Conservation (phyloP, 2,797 vertebrate genomes). For the Chelon labrosus region DNA sequence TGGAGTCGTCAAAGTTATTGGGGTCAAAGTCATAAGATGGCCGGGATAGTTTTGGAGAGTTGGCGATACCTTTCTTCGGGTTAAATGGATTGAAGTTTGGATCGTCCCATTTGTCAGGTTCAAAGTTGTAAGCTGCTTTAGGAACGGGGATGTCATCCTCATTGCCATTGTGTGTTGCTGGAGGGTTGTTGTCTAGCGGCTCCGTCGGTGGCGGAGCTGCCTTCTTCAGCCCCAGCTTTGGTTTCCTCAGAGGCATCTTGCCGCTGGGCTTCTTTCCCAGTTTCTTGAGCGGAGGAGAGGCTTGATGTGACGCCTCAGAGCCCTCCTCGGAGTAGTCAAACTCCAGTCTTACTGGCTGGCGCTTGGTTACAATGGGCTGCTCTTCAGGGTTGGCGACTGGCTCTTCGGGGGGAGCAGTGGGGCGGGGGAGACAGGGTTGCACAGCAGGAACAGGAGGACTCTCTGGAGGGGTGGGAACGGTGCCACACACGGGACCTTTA, state of each 20-base stretch:
- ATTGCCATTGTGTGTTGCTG: slow-evolving; percentile 82
- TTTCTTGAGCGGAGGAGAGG: slow-evolving; percentile 89
- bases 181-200: slow-evolving; percentile 87
- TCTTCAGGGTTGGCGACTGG: slow-evolving; percentile 81
- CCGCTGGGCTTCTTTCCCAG: slow-evolving; percentile 92
- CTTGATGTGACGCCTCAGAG: slow-evolving; percentile 86
- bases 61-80: slow-evolving; percentile 87
- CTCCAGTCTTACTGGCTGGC: slow-evolving; percentile 94
- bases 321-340: slow-evolving; percentile 97
- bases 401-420: slow-evolving; percentile 72
- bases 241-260: slow-evolving; percentile 97
- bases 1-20: slow-evolving; percentile 84
- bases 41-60: slow-evolving; percentile 88
- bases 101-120: slow-evolving; percentile 95
- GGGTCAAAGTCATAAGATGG: slow-evolving; percentile 87
- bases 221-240: slow-evolving; percentile 92
- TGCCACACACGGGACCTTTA: slow-evolving; percentile 75
- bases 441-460: slow-evolving; percentile 66
- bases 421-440: slow-evolving; percentile 70
- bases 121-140: slow-evolving; percentile 92
- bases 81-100: slow-evolving; percentile 96
- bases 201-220: slow-evolving; percentile 78
- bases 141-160: slow-evolving; percentile 87
- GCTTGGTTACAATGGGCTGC: slow-evolving; percentile 87
- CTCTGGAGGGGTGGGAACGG: slow-evolving; percentile 70